These are phyloP conservation scores for Gonatopus flavifemur DNA, from an alignment of 1,140 invertebrate species.

Conservation along the genomic window DNA sequence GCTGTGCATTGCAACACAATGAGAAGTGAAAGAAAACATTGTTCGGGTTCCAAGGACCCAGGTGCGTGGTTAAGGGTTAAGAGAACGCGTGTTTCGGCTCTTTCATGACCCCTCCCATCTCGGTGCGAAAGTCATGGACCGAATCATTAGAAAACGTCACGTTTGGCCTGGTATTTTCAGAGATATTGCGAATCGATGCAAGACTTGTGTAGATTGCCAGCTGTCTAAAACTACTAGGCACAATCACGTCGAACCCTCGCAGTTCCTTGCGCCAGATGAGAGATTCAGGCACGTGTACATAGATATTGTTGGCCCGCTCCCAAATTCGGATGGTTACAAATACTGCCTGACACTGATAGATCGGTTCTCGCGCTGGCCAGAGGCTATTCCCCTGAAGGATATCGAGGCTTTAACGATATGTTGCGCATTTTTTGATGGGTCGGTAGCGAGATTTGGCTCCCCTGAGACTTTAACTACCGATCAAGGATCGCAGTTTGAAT, in stretches of 20 bases:
- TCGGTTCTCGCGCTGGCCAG: neutral
- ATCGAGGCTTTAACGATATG: neutral
- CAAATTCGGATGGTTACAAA: neutral
- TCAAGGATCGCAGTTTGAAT: neutral
- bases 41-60: too few species aligned
- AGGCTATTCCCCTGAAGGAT: neutral
- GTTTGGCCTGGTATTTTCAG: neutral
- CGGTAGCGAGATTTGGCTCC: neutral
- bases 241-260: neutral
- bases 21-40: too few species aligned
- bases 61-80: too few species aligned
- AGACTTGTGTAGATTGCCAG: neutral
- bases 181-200: neutral
- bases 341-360: neutral
- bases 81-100: too few species aligned
- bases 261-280: neutral
- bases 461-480: neutral
- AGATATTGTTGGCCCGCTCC: neutral
- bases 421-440: neutral
- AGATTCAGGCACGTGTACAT: neutral
- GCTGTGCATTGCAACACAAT: too few species aligned
- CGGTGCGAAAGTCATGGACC: neutral
- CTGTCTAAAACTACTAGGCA: neutral
- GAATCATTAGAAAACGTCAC: neutral
- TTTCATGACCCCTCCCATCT: neutral